Percentiles rank a stretch among this genome's conserved stretches.
Conservation (phyloP, 2,888 invertebrate species). For the Ametastegia equiseti region DNA sequence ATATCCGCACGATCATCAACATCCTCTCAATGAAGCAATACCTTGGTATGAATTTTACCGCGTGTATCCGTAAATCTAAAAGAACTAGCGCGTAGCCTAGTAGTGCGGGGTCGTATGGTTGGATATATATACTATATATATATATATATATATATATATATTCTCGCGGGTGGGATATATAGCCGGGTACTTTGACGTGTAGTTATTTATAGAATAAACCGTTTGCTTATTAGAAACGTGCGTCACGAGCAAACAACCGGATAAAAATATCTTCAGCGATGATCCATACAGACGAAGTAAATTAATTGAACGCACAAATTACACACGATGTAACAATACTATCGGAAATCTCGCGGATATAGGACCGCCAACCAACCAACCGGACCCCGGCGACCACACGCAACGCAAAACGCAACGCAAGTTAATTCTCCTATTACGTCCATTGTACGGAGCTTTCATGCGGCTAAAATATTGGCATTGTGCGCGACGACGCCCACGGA, state of each 20-base stretch:
- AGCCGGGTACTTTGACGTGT: not conserved
- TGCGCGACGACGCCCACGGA: conserved; percentile 59
- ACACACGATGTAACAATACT: conserved; percentile 66
- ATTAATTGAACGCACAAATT: conserved; percentile 70
- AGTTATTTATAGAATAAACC: not conserved
- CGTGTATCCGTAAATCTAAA: too few relatives aligned
- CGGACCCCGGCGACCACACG: conserved; percentile 67
- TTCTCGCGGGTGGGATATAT: not conserved
- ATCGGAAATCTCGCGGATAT: conserved; percentile 67
- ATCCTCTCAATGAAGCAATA: too few relatives aligned
- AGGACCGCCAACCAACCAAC: too few relatives aligned
- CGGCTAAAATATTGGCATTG: conserved; percentile 51
- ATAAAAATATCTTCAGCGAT: conserved; percentile 28
- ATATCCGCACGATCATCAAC: too few relatives aligned
- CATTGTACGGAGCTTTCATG: conserved; percentile 39
- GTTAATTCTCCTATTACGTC: conserved; percentile 42
- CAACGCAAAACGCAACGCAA: conserved; percentile 17
- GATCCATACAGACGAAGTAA: conserved; percentile 41
- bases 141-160: not conserved
- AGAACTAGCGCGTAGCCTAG: too few relatives aligned
- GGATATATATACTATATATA: too few relatives aligned
- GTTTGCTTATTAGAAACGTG: conserved; percentile 24
- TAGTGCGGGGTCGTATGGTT: too few relatives aligned
- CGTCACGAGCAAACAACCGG: conserved; percentile 24
- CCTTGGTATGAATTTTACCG: too few relatives aligned